Conservation (phyloP, 2,888 invertebrate species). For the Latrodectus elegans region DNA sequence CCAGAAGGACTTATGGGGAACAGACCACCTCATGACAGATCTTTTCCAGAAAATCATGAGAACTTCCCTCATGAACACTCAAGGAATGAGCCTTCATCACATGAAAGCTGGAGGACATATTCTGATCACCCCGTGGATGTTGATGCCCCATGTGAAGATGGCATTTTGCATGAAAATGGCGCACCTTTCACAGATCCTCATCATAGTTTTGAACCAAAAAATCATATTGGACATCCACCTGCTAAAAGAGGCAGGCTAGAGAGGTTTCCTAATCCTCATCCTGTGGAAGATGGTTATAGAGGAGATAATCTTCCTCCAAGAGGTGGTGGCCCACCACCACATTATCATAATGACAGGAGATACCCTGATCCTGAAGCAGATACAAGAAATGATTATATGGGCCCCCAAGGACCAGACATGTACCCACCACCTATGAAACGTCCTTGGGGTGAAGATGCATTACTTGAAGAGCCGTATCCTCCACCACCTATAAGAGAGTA, state of each 20-base stretch:
- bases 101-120: conserved; percentile 48
- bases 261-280: conserved; percentile 7
- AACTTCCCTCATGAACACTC: conserved; percentile 25
- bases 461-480: conserved; percentile 16
- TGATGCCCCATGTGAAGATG: conserved; percentile 4
- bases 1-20: conserved; percentile 23
- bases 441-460: conserved; percentile 55
- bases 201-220: conserved; percentile 34
- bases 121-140: conserved; percentile 1
- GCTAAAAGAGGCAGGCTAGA: conserved; percentile 35
- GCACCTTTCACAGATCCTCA: conserved; percentile 1
- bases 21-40: conserved; percentile 9
- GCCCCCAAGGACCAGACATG: conserved; percentile 27
- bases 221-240: conserved; percentile 13
- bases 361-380: conserved; percentile 33
- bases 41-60: conserved; percentile 41
- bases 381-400: conserved; percentile 42
- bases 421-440: conserved; percentile 27
- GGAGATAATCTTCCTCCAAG: conserved; percentile 31
- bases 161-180: conserved; percentile 28
- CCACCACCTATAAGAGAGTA: conserved; percentile 19
- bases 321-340: conserved; percentile 22
- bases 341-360: not conserved
- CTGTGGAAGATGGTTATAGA: conserved; percentile 9
- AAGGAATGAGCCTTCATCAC: conserved; percentile 8